Percentiles rank a stretch among this genome's conserved stretches.
These are phyloP conservation scores for Cryptoblepharus egeriae DNA, from an alignment of 2,797 vertebrate species.

Conservation along the genomic window DNA sequence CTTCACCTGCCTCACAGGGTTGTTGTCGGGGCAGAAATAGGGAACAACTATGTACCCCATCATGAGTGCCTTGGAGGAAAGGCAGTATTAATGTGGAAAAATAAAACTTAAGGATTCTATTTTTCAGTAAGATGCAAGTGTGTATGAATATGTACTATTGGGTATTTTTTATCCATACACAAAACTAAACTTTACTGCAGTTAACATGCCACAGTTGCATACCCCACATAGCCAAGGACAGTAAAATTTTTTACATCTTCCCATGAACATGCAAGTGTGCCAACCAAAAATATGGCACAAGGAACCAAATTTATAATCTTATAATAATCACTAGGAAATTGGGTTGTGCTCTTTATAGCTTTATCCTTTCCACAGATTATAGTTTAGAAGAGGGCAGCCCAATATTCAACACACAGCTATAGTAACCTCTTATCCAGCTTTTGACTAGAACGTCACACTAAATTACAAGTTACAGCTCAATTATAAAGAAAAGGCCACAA, in stretches of 20 bases:
- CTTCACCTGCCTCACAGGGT: too few species aligned
- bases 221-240: not conserved
- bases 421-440: conserved; percentile 47
- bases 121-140: not conserved
- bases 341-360: conserved; percentile 12
- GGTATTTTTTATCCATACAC: not conserved
- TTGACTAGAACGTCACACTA: conserved; percentile 26
- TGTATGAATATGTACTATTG: not conserved
- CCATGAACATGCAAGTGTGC: not conserved
- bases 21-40: too few species aligned
- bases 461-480: conserved; percentile 52
- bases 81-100: too few species aligned
- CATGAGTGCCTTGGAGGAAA: too few species aligned
- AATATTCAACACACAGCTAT: conserved; percentile 47
- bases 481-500: conserved; percentile 43
- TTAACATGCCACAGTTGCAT: not conserved
- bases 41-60: too few species aligned
- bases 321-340: not conserved
- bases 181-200: not conserved
- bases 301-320: not conserved
- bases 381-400: conserved; percentile 47
- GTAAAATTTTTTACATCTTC: not conserved
- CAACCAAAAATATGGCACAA: not conserved
- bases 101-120: not conserved
- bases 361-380: conserved; percentile 32